phyloP scores from a whole-genome alignment of 2,888 invertebrate genomes.

The Ametastegia equiseti region DNA sequence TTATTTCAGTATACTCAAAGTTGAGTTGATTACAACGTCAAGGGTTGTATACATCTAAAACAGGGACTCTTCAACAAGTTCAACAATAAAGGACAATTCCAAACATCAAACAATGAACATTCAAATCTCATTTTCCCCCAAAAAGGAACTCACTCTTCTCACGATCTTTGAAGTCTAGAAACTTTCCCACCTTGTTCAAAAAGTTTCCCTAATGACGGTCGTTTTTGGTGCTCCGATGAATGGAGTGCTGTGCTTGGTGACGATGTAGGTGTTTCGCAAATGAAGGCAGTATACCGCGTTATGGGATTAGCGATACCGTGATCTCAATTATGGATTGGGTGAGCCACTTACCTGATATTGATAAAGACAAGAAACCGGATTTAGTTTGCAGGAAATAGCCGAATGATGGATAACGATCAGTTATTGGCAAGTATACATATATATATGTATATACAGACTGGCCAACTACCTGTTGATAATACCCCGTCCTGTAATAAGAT shows the following conservation, averaged over 20 bases:
- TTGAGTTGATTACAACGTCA: neutral
- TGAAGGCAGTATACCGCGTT: neutral
- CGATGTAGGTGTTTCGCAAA: conserved; percentile 3
- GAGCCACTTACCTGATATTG: neutral
- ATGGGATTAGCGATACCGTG: neutral
- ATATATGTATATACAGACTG: neutral
- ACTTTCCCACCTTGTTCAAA: neutral
- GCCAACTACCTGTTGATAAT: conserved; percentile 17
- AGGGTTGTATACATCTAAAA: neutral
- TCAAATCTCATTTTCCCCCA: neutral
- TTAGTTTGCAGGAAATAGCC: neutral
- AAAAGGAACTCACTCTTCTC: neutral
- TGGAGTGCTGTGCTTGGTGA: neutral
- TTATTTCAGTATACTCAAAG: neutral
- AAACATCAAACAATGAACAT: conserved; percentile 13
- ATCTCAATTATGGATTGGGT: neutral
- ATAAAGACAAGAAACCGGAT: neutral
- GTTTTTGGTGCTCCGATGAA: conserved; percentile 19
- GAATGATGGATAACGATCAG: conserved; percentile 22
- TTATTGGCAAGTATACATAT: neutral
- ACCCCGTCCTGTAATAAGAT: neutral
- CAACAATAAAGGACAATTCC: neutral
- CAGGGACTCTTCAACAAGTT: neutral
- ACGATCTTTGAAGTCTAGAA: neutral
- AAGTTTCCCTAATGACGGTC: neutral